These are phyloP conservation scores for Meteorus cinctellus DNA, from an alignment of 2,888 invertebrate genomes.

Conservation along the genomic window DNA sequence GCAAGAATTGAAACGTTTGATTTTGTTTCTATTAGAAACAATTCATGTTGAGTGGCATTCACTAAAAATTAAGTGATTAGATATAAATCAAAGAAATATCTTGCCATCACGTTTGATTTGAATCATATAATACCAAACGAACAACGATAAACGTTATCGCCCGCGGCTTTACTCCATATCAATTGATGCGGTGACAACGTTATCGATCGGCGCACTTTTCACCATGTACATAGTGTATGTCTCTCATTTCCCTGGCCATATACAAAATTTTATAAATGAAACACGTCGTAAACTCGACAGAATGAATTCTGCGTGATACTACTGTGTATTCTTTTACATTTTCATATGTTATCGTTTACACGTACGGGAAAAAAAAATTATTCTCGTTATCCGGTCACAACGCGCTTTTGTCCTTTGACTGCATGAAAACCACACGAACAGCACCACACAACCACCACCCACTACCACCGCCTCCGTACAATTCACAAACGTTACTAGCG, in stretches of 20 bases:
- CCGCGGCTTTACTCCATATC: slow-evolving; percentile 6
- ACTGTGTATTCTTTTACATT: not conserved
- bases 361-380: not conserved
- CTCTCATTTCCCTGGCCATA: not conserved
- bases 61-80: not conserved
- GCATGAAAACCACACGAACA: not conserved
- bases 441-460: not conserved
- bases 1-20: not conserved
- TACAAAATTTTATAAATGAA: not conserved
- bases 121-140: not conserved
- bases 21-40: not conserved
- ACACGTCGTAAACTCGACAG: not conserved
- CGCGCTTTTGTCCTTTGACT: not conserved
- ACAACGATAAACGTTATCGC: slow-evolving; percentile 22
- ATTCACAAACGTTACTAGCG: slow-evolving; percentile 54
- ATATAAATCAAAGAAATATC: not conserved
- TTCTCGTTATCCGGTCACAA: not conserved
- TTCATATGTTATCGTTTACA: not conserved
- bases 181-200: slow-evolving; percentile 25
- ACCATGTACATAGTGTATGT: not conserved
- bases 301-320: not conserved
- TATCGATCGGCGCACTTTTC: slow-evolving; percentile 30
- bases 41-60: not conserved
- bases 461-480: slow-evolving; percentile 49
- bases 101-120: not conserved